Base-by-base conservation (phyloP, 2,888 invertebrate genomes). In the Arenicola marina region DNA sequence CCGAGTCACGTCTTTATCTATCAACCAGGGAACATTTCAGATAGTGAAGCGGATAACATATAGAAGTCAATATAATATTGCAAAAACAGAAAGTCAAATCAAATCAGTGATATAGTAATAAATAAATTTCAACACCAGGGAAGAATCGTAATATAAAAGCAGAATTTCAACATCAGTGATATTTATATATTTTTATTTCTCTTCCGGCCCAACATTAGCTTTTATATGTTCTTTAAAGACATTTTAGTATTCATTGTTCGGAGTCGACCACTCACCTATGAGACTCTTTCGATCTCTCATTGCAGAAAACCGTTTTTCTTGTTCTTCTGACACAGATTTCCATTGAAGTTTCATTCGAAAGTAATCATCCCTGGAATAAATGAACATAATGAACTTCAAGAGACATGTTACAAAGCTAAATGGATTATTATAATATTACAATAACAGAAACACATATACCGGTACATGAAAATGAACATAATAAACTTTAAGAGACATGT, bases 271-370 rank as follows among this genome's bases (percentile, higher is more conserved):
- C 28, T 28, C 57, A 89, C 89, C 89, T 59, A 98, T 94, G 61
- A 97, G 87, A 78, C 91, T 93, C 84, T 96, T 96, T 71, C 93
- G 87, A 75, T 97, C 96, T 62, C 92, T 88, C 81, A 91, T 93
- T 73, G 92, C 91, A 1, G 91, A 87, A 83, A 97, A 98, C 70
- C 92, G 89, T 1, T 88, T 87, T 80, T 97, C 95, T 82, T 99
- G 99, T 0, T 88, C 89, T 21, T 88, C 87, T 0, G 91, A 90
- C 85, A 99, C 92, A 0, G 92, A 91, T 69, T 91, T 88, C 99
- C 99, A 99, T 81, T 99, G 98, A 26, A 92, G 86, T 82, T 98
- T 99, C 95, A 99, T 96, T 53, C 89, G 88, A 82, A 90, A 93
- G 84, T 98, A 98, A 79, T 95, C 93, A 67, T 91, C 89, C 28